Base-by-base conservation (phyloP, 2,888 invertebrate genomes). In the Pristionchus entomophagus region DNA sequence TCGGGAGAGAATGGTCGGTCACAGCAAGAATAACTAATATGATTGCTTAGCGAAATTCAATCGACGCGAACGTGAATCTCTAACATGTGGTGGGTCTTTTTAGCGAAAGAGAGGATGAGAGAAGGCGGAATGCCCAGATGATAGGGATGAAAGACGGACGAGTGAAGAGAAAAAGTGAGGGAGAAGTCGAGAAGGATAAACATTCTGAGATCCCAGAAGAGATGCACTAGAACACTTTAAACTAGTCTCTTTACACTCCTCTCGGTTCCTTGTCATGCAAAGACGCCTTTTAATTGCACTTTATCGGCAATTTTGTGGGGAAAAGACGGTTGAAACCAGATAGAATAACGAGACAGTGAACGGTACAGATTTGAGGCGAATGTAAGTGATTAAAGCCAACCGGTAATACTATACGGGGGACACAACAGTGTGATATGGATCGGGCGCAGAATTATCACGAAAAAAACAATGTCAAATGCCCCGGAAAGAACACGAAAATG, bases 171-270 rank as follows among this genome's bases (percentile, higher is more conserved):
- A 26, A 35, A 62, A 69, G 51, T 19, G 51, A 6, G 38, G 17
- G 62, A 62, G 83, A 45, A 26, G 49, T 26, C 35, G 69, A 59
- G 49, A 59, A 77, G 41, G 77, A 77, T 45, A 77, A 77, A 49
- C 49, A 49, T 77, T 41, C 77, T 26, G n/a, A 77, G 77, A 77
- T 77, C 77, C 32, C 19, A 22, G 49, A 51, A 19, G 49, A 41
- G 77, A 77, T 41, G 51, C 2, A 32, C 32, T 80, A 51, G 78
- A 80, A 80, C 78, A 80, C 78, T 80, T 80, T 80, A 80, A 80
- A 80, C 78, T 29, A 19, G 22, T 80, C n/a, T 35, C 65, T 65
- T 65, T 41, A 38, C 73, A 73, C 73, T 45, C 41, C 73, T 26
- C 41, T 22, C 41, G 2, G 5, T 73, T 26, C 45, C 26, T 73